Conservation (phyloP, 1,140 invertebrate genomes). For the Lepidurus couesii region DNA sequence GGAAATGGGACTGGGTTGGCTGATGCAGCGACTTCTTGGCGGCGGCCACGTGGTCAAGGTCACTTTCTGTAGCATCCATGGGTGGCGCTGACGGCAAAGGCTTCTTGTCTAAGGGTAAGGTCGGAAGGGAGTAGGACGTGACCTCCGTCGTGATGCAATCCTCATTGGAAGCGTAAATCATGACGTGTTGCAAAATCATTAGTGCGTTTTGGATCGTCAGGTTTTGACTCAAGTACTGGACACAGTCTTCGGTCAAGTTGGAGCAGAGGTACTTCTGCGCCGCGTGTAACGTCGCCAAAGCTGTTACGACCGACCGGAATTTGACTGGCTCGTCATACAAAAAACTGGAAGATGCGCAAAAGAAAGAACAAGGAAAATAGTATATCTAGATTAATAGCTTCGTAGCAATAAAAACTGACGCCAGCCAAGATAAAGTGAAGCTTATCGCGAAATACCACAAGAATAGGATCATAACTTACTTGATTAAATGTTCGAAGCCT, state of each 20-base stretch:
- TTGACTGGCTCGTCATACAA: conserved; percentile 57
- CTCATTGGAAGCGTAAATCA: conserved; percentile 41
- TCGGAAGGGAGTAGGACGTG: conserved; percentile 31
- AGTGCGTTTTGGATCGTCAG: conserved; percentile 49
- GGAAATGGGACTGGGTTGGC: neutral
- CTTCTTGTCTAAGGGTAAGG: conserved; percentile 22
- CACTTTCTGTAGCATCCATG: conserved; percentile 22
- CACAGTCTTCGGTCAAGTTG: conserved; percentile 55
- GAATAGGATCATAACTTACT: conserved; percentile 43
- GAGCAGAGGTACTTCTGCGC: conserved; percentile 62
- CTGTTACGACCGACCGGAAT: conserved; percentile 57
- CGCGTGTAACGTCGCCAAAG: conserved; percentile 58
- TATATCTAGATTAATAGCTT: conserved; percentile 35
- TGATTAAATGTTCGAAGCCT: conserved; percentile 61
- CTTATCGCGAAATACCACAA: conserved; percentile 26
- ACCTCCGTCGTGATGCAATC: neutral
- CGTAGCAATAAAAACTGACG: conserved; percentile 24
- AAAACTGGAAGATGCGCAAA: conserved; percentile 45
- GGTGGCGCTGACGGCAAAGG: conserved; percentile 39
- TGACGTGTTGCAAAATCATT: conserved; percentile 48
- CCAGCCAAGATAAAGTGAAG: neutral
- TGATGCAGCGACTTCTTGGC: neutral
- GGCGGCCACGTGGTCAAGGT: neutral
- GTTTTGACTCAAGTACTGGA: conserved; percentile 53
- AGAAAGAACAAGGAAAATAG: conserved; percentile 32